These are phyloP conservation scores for Ochotona princeps DNA, from an alignment of 2,113 vertebrate genomes.

Conservation along the genomic window DNA sequence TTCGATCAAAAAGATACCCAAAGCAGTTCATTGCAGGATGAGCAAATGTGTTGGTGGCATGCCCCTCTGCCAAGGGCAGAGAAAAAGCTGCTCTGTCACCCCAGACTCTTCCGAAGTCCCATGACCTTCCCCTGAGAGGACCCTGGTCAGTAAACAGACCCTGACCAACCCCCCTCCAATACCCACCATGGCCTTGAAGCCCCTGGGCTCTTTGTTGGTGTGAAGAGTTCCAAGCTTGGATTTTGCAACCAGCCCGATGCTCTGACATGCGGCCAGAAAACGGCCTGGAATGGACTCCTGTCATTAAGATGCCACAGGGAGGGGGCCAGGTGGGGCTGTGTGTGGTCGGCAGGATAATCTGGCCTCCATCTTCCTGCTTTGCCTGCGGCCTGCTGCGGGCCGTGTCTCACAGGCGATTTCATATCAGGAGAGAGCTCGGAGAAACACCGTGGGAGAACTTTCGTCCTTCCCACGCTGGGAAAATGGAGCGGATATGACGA, in stretches of 20 bases:
- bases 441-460: background rate
- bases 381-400: background rate
- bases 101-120: background rate
- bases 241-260: conserved; percentile 25
- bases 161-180: background rate
- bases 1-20: background rate
- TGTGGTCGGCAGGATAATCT: background rate
- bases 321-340: background rate
- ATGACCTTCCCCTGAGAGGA: background rate
- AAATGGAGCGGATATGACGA: background rate
- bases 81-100: conserved; percentile 59
- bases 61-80: background rate
- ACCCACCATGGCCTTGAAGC: background rate
- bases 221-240: background rate
- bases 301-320: background rate
- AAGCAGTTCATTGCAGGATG: background rate
- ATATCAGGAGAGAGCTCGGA: background rate
- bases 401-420: background rate
- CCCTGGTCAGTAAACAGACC: background rate
- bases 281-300: background rate
- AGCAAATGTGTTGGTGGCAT: background rate
- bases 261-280: background rate
- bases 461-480: background rate
- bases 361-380: background rate
- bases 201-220: background rate